Base-by-base conservation (phyloP, 2,888 invertebrate species). In the Graphium colonna region DNA sequence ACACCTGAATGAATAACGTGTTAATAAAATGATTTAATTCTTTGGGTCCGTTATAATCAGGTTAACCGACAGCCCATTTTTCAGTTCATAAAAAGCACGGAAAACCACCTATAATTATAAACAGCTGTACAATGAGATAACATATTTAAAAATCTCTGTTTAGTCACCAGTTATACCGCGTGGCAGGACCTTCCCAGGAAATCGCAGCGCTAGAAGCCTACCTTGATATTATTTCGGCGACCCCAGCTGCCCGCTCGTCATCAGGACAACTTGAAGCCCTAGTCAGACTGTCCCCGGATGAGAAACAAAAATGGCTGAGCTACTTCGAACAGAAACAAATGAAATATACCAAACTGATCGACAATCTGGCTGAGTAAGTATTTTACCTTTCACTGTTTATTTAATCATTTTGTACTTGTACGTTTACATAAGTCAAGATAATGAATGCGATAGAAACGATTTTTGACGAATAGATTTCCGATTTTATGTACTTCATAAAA, bases 311-410 rank as follows among this genome's bases (percentile, higher is more conserved):
- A 73, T 86, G 86, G 85, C 66, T 86, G 1, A 61, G 67, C 44
- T 73, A 81, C 60, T 86, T 86, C 64, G 65, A 77, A 1, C 55
- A 60, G 2, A 75, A 71, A 16, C 62, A 64, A 42, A 76, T 86
- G 69, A 33, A 63, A 3, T 79, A 79, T 57, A 76, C 65, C 3
- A 74, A 75, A 55, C 65, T 86, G 3, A 77, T 74, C 18, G 76
- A 83, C 28, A 85, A 87, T 58, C 73, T 87, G 13, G 85, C 85
- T 4, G 69, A 73, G 87, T 87, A 66, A 74, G 82, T 67, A 39
- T 9, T 9, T 9, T 21, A n/a, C n/a, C n/a, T n/a, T n/a, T n/a
- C n/a, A n/a, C n/a, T n/a, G n/a, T n/a, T n/a, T n/a, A n/a, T n/a
- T n/a, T n/a, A n/a, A n/a, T n/a, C n/a, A n/a, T n/a, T n/a, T n/a